These are phyloP conservation scores for Xanthostigma xanthostigma DNA, from an alignment of 2,888 invertebrate genomes.

Conservation along the genomic window DNA sequence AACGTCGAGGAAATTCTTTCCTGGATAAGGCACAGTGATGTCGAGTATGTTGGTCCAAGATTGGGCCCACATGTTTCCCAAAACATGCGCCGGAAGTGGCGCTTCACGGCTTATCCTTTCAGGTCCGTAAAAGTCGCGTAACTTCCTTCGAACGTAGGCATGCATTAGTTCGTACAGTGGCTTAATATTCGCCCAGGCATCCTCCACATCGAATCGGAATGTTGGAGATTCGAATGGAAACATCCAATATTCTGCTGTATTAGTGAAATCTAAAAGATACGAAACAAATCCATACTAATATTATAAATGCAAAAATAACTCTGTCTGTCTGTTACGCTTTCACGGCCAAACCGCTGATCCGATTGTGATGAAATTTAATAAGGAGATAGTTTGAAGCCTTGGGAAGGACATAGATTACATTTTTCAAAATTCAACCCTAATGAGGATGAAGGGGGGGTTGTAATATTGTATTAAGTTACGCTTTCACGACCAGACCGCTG, in stretches of 20 bases:
- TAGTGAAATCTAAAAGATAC: constrained; percentile 57
- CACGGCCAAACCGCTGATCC: no score
- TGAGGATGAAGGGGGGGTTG: no score
- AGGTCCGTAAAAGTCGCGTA: constrained; percentile 71
- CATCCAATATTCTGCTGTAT: constrained; percentile 81
- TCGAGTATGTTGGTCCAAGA: constrained; percentile 74
- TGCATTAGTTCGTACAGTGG: constrained; percentile 80
- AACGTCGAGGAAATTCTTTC: constrained; percentile 68
- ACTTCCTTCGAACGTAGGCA: constrained; percentile 72
- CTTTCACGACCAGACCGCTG: no score
- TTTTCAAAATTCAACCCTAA: no score
- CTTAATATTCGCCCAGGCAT: constrained; percentile 69
- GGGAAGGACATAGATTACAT: no score
- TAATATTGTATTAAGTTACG: no score
- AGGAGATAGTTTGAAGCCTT: no score
- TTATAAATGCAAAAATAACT: constrained; percentile 2
- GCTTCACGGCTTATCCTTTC: constrained; percentile 66
- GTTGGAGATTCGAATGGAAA: constrained; percentile 67
- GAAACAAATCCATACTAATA: constrained; percentile 5
- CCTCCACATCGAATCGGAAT: constrained; percentile 63
- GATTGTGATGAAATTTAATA: no score
- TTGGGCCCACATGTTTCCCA: constrained; percentile 86
- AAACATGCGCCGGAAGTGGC: constrained; percentile 69
- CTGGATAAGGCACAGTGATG: constrained; percentile 71
- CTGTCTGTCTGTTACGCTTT: no score